Base-by-base conservation (phyloP, 2,797 vertebrate species). In the Gallinago nigripennis region DNA sequence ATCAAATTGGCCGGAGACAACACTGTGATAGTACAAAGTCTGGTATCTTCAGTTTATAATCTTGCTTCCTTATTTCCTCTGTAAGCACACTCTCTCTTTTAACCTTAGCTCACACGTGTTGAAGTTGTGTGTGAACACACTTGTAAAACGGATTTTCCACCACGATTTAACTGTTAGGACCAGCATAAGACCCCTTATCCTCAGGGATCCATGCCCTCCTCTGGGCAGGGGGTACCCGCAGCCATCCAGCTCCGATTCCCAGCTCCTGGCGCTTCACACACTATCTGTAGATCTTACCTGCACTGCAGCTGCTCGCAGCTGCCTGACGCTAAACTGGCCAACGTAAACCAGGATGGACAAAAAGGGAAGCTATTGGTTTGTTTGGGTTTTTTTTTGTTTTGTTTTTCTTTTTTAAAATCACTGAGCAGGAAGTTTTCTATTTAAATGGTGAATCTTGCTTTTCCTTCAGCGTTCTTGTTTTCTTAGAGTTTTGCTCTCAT, bases 1-100 rank as follows among this genome's bases (percentile, higher is more conserved):
- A 35, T 45, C 51, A 30, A 21, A 17, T 10, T 4, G 11, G 8
- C 45, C 0, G 0, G 56, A 63, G 23, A 6, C 14, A 17, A 4
- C 27, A 2, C 68, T 11, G 27, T 4, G 45, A 4, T 8, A 48
- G 80, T 18, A 8, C 37, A 12, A 30, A 30, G 45, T 16, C 25
- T 1, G 3, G 4, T 20, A 13, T 5, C 37, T 25, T 9, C 31
- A 0, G 37, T 9, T 51, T 30, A 5, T 25, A 15, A 30, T 43
- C 37, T 8, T 25, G n/a, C 21, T 46, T 31, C n/a, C 63, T 66
- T 46, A 12, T 16, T 20, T 25, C 37, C 10, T 30, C 31, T 16
- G 56, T 6, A 20, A 43, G 79, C 8, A 1, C 10, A 0, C 9
- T 12, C 65, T 24, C 37, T 24, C 35, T 14, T 30, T 35, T 43